These are phyloP conservation scores for Thalassoma bifasciatum DNA, from an alignment of 2,113 vertebrate species.

Conservation along the genomic window DNA sequence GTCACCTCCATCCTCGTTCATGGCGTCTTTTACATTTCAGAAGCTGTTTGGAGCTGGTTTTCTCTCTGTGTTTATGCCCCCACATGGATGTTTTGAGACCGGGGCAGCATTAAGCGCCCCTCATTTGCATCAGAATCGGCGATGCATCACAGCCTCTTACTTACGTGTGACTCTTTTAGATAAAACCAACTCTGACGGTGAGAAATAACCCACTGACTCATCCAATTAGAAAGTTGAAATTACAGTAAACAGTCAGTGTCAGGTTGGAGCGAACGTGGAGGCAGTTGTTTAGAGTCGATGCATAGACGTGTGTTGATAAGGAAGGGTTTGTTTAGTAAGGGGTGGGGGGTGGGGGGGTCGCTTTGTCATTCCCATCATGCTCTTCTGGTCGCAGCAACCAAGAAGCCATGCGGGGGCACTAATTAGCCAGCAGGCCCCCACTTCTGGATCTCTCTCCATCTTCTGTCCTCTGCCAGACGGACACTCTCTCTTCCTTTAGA, in stretches of 20 bases:
- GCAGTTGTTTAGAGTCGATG: slow-evolving; percentile 17
- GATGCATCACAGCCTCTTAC: slow-evolving; percentile 6
- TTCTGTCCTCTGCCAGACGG: not conserved
- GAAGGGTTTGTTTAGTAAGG: not conserved
- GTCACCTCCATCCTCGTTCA: slow-evolving; percentile 25
- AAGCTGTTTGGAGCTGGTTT: slow-evolving; percentile 12
- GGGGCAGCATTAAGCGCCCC: not conserved
- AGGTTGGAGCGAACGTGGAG: not conserved
- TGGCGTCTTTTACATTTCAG: slow-evolving; percentile 19
- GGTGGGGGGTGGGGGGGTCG: slow-evolving; percentile 32
- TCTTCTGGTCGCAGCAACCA: slow-evolving; percentile 32
- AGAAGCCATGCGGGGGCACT: slow-evolving; percentile 75
- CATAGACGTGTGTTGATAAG: slow-evolving; percentile 21
- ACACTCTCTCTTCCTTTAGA: not conserved
- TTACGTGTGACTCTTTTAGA: not conserved
- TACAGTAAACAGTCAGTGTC: slow-evolving; percentile 41
- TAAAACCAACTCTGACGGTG: slow-evolving; percentile 4
- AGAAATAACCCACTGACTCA: slow-evolving; percentile 47
- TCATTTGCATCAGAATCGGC: slow-evolving; percentile 41
- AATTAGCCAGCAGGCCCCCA: slow-evolving; percentile 79
- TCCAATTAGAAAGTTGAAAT: slow-evolving; percentile 56
- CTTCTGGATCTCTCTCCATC: slow-evolving; percentile 74
- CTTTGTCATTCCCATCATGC: slow-evolving; percentile 50
- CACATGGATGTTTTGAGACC: not conserved
- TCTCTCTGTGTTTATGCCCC: not conserved